These are phyloP conservation scores for Psophia crepitans DNA, from an alignment of 2,113 vertebrate species.

Conservation along the genomic window DNA sequence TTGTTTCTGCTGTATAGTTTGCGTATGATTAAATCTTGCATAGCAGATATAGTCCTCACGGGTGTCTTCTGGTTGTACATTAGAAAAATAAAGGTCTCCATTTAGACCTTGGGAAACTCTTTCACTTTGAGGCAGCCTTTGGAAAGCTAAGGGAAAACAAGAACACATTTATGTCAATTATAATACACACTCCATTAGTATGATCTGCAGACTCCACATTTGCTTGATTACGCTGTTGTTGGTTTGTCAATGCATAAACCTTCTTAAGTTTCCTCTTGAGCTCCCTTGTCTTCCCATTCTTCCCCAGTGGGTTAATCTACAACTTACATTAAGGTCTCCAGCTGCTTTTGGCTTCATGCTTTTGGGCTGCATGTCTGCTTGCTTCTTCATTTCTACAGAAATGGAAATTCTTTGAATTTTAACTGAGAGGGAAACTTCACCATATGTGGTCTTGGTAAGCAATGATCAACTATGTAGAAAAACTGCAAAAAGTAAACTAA, in stretches of 20 bases:
- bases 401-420: neutral
- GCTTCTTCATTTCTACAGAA: neutral
- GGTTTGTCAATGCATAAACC: neutral
- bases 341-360: neutral
- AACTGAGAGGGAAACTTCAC: neutral
- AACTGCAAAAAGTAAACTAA: neutral
- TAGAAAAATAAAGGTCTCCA: slow-evolving; percentile 97
- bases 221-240: neutral
- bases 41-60: slow-evolving; percentile 97
- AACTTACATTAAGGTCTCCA: neutral
- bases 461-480: neutral
- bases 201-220: neutral
- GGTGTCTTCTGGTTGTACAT: slow-evolving; percentile 87
- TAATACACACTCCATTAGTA: neutral
- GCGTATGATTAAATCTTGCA: slow-evolving; percentile 95
- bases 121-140: slow-evolving; percentile 88
- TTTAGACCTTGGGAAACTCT: slow-evolving; percentile 95
- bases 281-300: neutral
- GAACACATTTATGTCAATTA: neutral
- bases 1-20: slow-evolving; percentile 99
- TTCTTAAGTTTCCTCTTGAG: neutral
- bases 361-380: neutral
- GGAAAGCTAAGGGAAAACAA: slow-evolving; percentile 84
- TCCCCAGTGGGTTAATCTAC: neutral
- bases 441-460: neutral